These are phyloP conservation scores for Drosophila orena DNA, from an alignment of 1,140 invertebrate genomes.

Conservation along the genomic window DNA sequence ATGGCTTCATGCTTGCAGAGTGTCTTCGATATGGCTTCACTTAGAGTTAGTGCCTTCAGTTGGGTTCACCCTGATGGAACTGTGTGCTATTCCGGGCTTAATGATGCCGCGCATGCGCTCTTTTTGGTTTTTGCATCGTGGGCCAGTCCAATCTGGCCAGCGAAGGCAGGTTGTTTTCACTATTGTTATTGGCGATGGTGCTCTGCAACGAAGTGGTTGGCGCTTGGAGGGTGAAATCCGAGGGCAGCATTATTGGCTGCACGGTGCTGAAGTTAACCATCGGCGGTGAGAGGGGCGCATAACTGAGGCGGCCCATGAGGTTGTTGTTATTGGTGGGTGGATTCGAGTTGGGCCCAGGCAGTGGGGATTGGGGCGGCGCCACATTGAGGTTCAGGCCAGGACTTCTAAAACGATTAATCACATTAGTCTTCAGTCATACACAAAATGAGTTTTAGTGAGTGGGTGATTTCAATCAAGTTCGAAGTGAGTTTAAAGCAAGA, in stretches of 20 bases:
- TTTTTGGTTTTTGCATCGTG: constrained; percentile 49
- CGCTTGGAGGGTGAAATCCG: constrained; percentile 62
- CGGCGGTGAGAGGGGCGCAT: constrained; percentile 55
- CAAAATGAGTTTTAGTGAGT: background rate
- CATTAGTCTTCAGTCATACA: constrained; percentile 18
- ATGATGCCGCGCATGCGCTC: constrained; percentile 51
- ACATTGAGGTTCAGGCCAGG: constrained; percentile 55
- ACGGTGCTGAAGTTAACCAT: constrained; percentile 62
- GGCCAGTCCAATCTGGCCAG: constrained; percentile 48
- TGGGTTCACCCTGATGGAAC: background rate
- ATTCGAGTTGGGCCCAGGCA: constrained; percentile 50
- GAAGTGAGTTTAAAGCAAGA: background rate
- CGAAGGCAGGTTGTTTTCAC: constrained; percentile 31
- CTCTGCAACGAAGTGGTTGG: constrained; percentile 40
- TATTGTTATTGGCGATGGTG: constrained; percentile 29
- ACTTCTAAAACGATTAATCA: constrained; percentile 39
- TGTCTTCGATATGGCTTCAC: constrained; percentile 45
- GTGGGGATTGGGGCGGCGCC: constrained; percentile 32
- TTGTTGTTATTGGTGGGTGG: constrained; percentile 50
- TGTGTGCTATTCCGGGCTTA: background rate
- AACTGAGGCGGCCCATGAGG: constrained; percentile 47
- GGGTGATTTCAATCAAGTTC: constrained; percentile 9
- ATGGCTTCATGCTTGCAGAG: constrained; percentile 13
- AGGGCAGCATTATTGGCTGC: constrained; percentile 60
- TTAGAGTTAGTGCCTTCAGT: constrained; percentile 13